Conservation (phyloP, 53 echinoderm and acorn worm species). For the Holothuria scabra region DNA sequence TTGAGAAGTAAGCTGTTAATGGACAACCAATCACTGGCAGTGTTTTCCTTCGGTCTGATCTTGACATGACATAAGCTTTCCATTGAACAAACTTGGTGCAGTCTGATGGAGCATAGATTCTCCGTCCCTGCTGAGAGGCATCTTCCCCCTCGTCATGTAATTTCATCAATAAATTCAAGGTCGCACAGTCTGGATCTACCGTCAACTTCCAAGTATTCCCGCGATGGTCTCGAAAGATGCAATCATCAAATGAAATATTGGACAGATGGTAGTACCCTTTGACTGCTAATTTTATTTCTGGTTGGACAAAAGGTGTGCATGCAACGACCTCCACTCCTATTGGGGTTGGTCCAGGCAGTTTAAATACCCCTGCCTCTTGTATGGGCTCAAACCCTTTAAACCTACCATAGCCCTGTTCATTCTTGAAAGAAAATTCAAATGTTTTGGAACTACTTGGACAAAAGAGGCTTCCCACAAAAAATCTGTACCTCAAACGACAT, state of each 20-base stretch:
- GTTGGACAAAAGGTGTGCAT: conserved; percentile 81
- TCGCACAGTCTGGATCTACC: conserved; percentile 68
- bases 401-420: conserved; percentile 89
- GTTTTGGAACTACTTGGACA: conserved; percentile 80
- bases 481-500: conserved; percentile 90
- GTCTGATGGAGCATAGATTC: conserved; percentile 46
- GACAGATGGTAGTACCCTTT: conserved; percentile 94
- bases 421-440: conserved; percentile 94
- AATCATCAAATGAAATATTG: conserved; percentile 91
- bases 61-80: conserved; percentile 83
- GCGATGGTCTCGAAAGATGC: conserved; percentile 78
- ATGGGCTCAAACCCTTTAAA: conserved; percentile 94
- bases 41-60: conserved; percentile 82
- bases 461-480: conserved; percentile 85
- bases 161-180: conserved; percentile 61
- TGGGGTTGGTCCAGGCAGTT: conserved; percentile 71
- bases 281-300: conserved; percentile 77
- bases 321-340: conserved; percentile 91
- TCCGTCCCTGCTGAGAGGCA: conserved; percentile 39
- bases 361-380: conserved; percentile 66
- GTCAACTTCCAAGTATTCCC: conserved; percentile 85
- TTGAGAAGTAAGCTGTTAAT: conserved; percentile 78
- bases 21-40: conserved; percentile 75
- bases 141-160: conserved; percentile 78
- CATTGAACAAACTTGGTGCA: conserved; percentile 92